phyloP scores from a whole-genome alignment of 1,140 invertebrate genomes.

The Drosophila pallidifrons region DNA sequence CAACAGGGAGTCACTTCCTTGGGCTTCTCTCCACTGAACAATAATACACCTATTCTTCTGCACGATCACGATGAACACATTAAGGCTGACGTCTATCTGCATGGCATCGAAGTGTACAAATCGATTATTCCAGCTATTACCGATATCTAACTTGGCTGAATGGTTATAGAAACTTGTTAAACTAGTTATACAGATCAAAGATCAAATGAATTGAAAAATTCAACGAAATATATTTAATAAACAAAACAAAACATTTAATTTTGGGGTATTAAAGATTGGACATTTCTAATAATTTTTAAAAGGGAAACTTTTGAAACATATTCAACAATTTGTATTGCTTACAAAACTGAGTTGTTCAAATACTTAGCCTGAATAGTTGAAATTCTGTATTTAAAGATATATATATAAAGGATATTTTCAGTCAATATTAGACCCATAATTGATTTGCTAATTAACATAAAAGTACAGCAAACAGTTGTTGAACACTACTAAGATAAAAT shows the following conservation, averaged over 20 bases:
- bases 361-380: too few species aligned
- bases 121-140: conserved; percentile 87
- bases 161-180: not conserved
- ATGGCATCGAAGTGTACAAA: conserved; percentile 90
- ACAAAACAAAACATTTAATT: not conserved
- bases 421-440: too few species aligned
- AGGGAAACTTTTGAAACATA: too few species aligned
- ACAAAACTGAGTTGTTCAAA: too few species aligned
- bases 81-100: conserved; percentile 88
- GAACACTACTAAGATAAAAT: too few species aligned
- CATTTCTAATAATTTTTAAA: too few species aligned
- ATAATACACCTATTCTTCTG: conserved; percentile 88
- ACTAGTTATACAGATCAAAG: not conserved
- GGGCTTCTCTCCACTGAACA: conserved; percentile 91
- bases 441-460: too few species aligned
- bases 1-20: conserved; percentile 85
- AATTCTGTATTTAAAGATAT: too few species aligned
- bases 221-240: not conserved
- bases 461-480: too few species aligned
- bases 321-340: too few species aligned
- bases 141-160: conserved; percentile 67
- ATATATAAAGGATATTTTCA: too few species aligned
- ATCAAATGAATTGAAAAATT: not conserved
- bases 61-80: conserved; percentile 93
- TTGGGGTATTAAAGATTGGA: too few species aligned